phyloP scores from a whole-genome alignment of 2,888 invertebrate genomes.

The Emesis russula region DNA sequence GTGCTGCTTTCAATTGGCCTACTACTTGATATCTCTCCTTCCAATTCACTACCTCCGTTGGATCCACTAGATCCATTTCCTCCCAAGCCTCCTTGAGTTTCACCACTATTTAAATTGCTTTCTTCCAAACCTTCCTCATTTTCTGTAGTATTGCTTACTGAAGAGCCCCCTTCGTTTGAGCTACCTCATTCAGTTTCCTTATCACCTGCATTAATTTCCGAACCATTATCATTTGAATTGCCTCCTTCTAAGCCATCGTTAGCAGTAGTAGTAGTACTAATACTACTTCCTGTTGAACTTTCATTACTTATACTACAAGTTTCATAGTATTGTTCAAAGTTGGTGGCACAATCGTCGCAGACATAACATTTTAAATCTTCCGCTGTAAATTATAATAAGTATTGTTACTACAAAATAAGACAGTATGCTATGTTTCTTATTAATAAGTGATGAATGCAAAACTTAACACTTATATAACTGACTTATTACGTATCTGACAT shows the following conservation, averaged over 20 bases:
- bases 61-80: neutral
- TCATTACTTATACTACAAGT: conserved; percentile 86
- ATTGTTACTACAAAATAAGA: neutral
- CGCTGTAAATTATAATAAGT: conserved; percentile 82
- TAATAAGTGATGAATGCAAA: neutral
- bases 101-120: neutral
- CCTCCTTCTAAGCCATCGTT: neutral
- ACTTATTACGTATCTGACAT: too few relatives aligned
- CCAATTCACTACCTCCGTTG: too few relatives aligned
- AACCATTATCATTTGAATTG: neutral
- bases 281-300: conserved; percentile 2
- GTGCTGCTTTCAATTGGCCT: neutral
- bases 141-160: neutral
- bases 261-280: neutral
- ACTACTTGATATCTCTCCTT: neutral
- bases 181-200: neutral
- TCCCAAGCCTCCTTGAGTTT: neutral
- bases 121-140: neutral
- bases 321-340: conserved; percentile 84
- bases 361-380: conserved; percentile 91
- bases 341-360: conserved; percentile 90
- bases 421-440: neutral
- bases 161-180: neutral
- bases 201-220: neutral
- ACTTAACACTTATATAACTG: too few relatives aligned